Evolutionary conservation across 2,113 vertebrate species (phyloP).

Genomic region (Pipa parva): DNA sequence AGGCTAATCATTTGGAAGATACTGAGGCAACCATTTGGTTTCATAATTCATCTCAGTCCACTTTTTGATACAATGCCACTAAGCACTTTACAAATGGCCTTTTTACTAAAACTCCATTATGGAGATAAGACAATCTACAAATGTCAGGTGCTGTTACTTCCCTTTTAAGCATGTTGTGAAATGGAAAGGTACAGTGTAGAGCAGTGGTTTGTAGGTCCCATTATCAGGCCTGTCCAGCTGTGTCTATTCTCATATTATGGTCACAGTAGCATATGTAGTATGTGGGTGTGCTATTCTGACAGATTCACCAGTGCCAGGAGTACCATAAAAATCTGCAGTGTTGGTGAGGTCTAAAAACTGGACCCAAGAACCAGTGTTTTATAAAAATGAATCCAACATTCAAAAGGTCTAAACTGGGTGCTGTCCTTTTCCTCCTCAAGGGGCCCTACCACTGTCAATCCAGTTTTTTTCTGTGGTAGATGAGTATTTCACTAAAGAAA

Average conservation of each 20-base stretch:
- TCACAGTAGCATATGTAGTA: no score
- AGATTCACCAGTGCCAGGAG: no score
- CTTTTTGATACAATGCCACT: background rate
- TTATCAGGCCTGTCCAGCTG: no score
- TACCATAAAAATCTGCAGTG: no score
- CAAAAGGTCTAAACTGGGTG: background rate
- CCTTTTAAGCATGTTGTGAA: background rate
- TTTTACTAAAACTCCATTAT: background rate
- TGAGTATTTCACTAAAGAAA: no score
- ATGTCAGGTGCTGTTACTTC: background rate
- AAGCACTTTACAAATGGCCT: conserved; percentile 22
- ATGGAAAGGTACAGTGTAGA: background rate
- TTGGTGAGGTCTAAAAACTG: background rate
- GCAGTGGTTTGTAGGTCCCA: no score
- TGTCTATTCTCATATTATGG: no score
- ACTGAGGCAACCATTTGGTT: background rate
- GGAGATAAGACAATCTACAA: conserved; percentile 14
- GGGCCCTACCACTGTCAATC: background rate
- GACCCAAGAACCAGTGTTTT: background rate
- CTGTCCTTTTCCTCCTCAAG: background rate
- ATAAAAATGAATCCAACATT: no score
- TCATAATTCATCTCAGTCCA: background rate
- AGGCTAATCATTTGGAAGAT: no score
- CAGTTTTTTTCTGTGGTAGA: no score
- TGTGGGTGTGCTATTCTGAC: no score